Percentiles rank a stretch among this genome's conserved stretches.
Evolutionary conservation across 1,140 invertebrate genomes (phyloP).

Genomic region (Caenorhabditis remanei): DNA sequence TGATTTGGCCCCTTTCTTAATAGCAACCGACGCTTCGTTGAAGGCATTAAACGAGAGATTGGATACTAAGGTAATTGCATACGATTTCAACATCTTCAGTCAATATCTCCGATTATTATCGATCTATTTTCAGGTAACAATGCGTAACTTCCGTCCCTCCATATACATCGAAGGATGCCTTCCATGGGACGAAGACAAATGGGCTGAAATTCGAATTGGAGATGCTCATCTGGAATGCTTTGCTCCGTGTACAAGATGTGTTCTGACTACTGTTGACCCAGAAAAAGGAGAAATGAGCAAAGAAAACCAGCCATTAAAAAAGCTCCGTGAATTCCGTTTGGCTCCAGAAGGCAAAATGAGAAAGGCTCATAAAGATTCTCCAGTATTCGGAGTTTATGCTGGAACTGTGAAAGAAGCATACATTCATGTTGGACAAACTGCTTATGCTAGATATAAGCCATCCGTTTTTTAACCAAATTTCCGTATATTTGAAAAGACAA

Average conservation of each 20-base stretch:
- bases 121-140: constrained; percentile 49
- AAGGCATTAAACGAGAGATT: constrained; percentile 37
- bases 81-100: background rate
- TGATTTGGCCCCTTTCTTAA: constrained; percentile 37
- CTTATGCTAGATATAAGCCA: constrained; percentile 53
- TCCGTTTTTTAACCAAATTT: constrained; percentile 11
- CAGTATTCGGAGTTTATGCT: constrained; percentile 25
- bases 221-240: constrained; percentile 66
- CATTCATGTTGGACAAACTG: constrained; percentile 56
- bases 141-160: constrained; percentile 76
- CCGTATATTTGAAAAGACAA: too few species aligned
- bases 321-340: constrained; percentile 69
- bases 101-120: background rate
- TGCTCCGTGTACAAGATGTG: constrained; percentile 70
- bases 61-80: background rate
- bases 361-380: background rate
- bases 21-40: constrained; percentile 20
- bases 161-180: constrained; percentile 73
- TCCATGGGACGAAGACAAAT: constrained; percentile 75
- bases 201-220: constrained; percentile 69
- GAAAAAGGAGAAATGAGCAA: constrained; percentile 72
- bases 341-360: constrained; percentile 63
- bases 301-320: constrained; percentile 73
- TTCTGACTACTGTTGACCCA: constrained; percentile 74
- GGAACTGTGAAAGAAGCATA: constrained; percentile 39